Conservation (phyloP, 2,113 vertebrate species). For the Dolichotis patagonum region DNA sequence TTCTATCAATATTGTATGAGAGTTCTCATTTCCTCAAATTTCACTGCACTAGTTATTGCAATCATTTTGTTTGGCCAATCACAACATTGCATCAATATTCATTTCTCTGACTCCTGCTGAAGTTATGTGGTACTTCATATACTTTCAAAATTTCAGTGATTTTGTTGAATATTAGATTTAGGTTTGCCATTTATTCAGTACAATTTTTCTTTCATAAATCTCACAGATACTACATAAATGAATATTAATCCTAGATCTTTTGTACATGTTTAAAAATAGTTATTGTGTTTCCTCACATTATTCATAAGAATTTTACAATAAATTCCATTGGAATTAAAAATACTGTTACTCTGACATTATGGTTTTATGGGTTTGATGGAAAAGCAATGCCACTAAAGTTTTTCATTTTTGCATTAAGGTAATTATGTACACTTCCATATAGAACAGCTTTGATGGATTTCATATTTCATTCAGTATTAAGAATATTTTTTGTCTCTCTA, state of each 20-base stretch:
- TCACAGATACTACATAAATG: background rate
- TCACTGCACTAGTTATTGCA: background rate
- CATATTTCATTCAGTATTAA: background rate
- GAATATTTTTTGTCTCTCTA: background rate
- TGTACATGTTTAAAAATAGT: background rate
- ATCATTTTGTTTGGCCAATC: slow-evolving; percentile 25
- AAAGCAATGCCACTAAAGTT: background rate
- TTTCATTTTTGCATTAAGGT: background rate
- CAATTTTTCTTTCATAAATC: background rate
- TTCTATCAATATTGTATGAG: slow-evolving; percentile 37
- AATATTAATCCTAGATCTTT: background rate
- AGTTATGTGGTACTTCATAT: background rate
- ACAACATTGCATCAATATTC: background rate
- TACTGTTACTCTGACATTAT: background rate
- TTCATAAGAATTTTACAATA: background rate
- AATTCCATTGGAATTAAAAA: background rate
- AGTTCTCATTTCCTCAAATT: background rate
- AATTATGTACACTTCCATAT: background rate
- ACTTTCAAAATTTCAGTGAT: background rate
- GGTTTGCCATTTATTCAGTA: background rate
- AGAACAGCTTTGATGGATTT: background rate
- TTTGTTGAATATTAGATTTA: background rate
- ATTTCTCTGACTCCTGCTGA: background rate
- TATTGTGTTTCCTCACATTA: background rate
- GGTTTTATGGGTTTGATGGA: no score